Percentiles rank a stretch among this genome's conserved stretches.
Conservation (phyloP, 2,888 invertebrate genomes). For the Hedychridium roseum region DNA sequence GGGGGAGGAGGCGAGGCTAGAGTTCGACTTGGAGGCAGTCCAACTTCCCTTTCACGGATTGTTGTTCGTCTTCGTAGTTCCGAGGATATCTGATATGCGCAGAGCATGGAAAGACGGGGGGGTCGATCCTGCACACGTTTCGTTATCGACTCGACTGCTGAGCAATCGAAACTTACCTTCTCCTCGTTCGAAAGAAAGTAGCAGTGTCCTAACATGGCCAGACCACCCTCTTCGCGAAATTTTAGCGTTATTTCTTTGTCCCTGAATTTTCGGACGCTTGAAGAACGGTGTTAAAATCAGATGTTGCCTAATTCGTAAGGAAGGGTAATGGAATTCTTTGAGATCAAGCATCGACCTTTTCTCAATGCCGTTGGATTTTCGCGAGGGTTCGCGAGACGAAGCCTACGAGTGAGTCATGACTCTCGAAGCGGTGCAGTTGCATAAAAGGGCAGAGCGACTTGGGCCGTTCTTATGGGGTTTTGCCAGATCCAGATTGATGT, state of each 20-base stretch:
- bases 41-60: slow-evolving; percentile 38
- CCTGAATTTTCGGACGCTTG: no score
- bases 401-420: slow-evolving; percentile 34
- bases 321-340: no score
- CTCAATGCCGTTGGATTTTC: no score
- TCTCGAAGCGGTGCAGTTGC: slow-evolving; percentile 33
- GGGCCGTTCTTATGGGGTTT: slow-evolving; percentile 22
- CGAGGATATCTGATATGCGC: no score
- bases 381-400: not conserved
- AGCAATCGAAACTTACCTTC: no score
- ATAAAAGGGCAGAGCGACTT: slow-evolving; percentile 21
- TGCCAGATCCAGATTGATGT: slow-evolving; percentile 53
- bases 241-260: no score
- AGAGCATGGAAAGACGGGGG: not conserved
- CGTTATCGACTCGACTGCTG: not conserved
- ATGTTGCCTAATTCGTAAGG: no score
- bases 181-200: not conserved
- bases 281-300: no score
- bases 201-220: no score
- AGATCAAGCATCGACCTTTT: no score
- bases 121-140: not conserved
- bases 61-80: slow-evolving; percentile 26
- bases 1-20: no score
- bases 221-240: no score
- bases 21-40: slow-evolving; percentile 46